These are phyloP conservation scores for Sturnira hondurensis DNA, from an alignment of 2,113 vertebrate species.

Conservation along the genomic window DNA sequence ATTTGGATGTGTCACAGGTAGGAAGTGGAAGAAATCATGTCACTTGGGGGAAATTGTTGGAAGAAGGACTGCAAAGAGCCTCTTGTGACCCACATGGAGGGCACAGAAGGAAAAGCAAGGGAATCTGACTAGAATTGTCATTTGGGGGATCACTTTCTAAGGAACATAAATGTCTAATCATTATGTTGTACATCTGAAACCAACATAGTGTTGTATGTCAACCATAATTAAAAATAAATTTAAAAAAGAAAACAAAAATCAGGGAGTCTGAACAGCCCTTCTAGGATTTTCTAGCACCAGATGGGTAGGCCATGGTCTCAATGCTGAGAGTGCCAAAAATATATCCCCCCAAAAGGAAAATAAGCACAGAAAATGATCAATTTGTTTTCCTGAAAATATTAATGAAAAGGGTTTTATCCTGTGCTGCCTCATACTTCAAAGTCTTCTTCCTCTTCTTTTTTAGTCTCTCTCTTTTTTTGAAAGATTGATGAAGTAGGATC, in stretches of 20 bases:
- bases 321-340: background rate
- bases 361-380: slow-evolving; percentile 40
- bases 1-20: background rate
- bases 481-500: slow-evolving; percentile 47
- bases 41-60: background rate
- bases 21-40: background rate
- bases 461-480: background rate
- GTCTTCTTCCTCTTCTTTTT: background rate
- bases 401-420: slow-evolving; percentile 44
- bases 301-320: background rate
- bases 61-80: background rate
- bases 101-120: background rate
- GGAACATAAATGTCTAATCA: background rate
- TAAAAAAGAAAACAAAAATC: background rate
- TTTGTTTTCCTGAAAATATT: slow-evolving; percentile 55
- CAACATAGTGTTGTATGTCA: background rate
- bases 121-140: background rate
- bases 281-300: background rate
- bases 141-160: background rate
- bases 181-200: background rate
- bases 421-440: slow-evolving; percentile 40
- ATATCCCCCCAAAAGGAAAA: background rate
- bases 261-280: background rate
- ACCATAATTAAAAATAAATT: background rate
- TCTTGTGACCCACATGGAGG: background rate